Evolutionary conservation across 2,113 vertebrate species (phyloP), one percentile per base, ranked within the genome.

Genomic region (Polypterus senegalus): DNA sequence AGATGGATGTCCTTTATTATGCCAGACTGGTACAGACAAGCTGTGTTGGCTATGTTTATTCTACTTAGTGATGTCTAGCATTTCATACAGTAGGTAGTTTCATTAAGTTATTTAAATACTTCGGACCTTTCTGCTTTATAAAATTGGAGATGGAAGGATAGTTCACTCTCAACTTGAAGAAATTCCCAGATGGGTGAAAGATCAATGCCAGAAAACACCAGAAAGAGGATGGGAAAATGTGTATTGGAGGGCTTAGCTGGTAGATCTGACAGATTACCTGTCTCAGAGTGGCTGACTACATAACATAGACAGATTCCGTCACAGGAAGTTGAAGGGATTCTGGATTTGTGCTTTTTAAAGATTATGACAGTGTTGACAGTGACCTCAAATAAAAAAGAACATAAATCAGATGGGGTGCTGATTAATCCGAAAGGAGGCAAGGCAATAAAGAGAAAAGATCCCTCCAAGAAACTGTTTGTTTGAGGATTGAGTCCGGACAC

Each of bases 161-260:
- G 46, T 62, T 45, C 27, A 72, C 75, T 46, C 71, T 75, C 61
- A 82, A 76, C 68, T 72, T 78, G 48, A 86, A 89, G 54, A 88
- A 92, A 10, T 89, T 84, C 74, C 85, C 87, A 1, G 89, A 92
- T 66, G 89, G 89, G 46, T 90, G 89, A 11, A 92, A 90, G 71
- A 92, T 92, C 61, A 92, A 92, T 61, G 89, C 89, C 9, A 91
- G 89, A 80, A 91, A 91, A 70, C 91, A 90, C 48, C 88, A 84
- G 75, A 82, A 92, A 72, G 89, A 91, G 67, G 89, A 92, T 55
- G 89, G 89, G 67, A 93, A 93, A 70, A 92, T 93, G 91, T 93
- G 92, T 63, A 92, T 93, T 64, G 91, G 91, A 58, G 91, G 90
- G 52, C 84, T 93, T 63, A 92, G 90, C 75, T 93, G 91, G 91